A percentile compares a stretch with the other conserved stretches of the same genome.
Evolutionary conservation across 2,113 vertebrate species (phyloP).

Genomic region (Chunga burmeisteri): DNA sequence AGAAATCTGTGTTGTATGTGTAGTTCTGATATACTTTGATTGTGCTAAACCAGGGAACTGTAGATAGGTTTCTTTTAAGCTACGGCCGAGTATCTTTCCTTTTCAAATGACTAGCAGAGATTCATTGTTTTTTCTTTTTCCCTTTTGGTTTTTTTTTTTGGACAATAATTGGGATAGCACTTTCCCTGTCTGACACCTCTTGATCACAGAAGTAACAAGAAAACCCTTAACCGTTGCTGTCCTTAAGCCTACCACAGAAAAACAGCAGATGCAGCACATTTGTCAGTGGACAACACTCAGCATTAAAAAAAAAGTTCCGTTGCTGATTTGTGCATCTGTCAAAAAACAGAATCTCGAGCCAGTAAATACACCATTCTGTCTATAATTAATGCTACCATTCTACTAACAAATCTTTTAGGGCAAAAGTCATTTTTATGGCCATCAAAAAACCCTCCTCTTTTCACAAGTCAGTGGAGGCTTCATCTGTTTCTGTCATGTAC

Average conservation of each 20-base stretch:
- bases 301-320: neutral
- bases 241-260: neutral
- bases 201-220: neutral
- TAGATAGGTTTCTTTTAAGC: neutral
- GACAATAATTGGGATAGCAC: neutral
- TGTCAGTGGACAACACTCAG: neutral
- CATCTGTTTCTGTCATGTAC: neutral
- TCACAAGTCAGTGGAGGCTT: neutral
- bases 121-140: neutral
- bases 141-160: neutral
- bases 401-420: neutral
- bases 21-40: neutral
- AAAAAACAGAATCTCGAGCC: neutral
- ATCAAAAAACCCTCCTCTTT: neutral
- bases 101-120: neutral
- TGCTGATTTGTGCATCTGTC: neutral
- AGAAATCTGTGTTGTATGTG: neutral
- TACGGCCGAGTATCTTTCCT: neutral
- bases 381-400: neutral
- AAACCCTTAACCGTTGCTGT: neutral
- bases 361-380: neutral
- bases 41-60: neutral
- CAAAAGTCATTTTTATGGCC: neutral
- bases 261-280: conserved; percentile 1
- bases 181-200: neutral